Evolutionary conservation across 2,113 vertebrate genomes (phyloP).

Genomic region (Rhodinocichla rosea): DNA sequence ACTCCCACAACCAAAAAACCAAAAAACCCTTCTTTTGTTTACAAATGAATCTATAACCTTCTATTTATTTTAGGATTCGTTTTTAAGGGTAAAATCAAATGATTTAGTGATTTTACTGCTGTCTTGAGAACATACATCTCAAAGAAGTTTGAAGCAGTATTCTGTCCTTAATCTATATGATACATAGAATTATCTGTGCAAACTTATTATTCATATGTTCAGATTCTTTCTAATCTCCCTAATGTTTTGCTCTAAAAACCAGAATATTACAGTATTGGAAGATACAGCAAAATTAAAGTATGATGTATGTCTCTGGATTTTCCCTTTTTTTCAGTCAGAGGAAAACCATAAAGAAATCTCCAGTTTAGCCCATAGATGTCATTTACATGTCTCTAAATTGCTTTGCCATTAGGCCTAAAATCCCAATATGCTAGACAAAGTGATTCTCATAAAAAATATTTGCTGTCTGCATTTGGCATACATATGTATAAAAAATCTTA

Average conservation of each 20-base stretch:
- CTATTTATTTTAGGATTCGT: background rate
- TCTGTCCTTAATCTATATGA: background rate
- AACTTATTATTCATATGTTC: background rate
- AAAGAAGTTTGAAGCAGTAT: background rate
- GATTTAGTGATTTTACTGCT: background rate
- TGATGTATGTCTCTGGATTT: background rate
- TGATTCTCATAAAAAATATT: background rate
- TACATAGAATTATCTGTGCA: background rate
- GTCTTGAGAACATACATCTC: background rate
- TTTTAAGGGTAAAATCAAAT: background rate
- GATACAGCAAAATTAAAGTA: background rate
- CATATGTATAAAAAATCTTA: background rate
- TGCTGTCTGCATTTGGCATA: background rate
- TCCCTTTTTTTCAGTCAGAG: background rate
- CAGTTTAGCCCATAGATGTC: background rate
- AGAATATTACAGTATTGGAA: background rate
- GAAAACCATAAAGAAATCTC: background rate
- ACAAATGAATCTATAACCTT: rapidly evolving
- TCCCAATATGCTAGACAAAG: background rate
- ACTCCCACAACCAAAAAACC: background rate
- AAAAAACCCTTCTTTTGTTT: background rate
- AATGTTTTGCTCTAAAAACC: background rate
- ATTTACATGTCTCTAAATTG: background rate
- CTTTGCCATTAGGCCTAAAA: background rate
- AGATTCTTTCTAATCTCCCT: background rate